Percentiles rank a stretch among this genome's conserved stretches.
phyloP scores from a whole-genome alignment of 2,797 vertebrate species.

The Leptodactylus fallax region DNA sequence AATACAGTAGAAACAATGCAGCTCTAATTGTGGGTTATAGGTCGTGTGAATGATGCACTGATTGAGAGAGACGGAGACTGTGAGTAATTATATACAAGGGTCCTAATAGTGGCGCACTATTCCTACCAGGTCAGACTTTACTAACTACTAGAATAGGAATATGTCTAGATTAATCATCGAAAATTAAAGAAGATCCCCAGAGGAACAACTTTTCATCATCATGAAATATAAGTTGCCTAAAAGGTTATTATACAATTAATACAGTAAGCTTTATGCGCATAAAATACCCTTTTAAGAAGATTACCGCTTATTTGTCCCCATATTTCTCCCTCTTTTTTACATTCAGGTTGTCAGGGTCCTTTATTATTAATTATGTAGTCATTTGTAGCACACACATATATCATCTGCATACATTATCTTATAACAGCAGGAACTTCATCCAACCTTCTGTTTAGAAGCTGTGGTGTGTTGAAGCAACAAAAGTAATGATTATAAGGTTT shows the following conservation, averaged over 20 bases:
- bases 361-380: neutral
- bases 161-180: neutral
- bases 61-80: conserved; percentile 1
- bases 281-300: no score
- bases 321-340: neutral
- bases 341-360: neutral
- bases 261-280: no score
- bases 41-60: conserved; percentile 28
- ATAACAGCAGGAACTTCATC: neutral
- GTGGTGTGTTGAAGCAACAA: neutral
- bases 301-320: neutral
- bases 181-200: neutral
- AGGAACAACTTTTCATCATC: neutral
- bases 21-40: conserved; percentile 38
- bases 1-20: neutral
- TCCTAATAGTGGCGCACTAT: neutral
- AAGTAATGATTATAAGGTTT: neutral
- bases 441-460: neutral
- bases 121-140: neutral
- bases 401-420: neutral
- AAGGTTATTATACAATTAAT: no score
- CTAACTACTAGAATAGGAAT: neutral
- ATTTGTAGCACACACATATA: neutral
- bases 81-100: conserved; percentile 5
- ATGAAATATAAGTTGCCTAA: no score